A percentile compares a stretch with the other conserved stretches of the same genome.
phyloP scores from a whole-genome alignment of 2,797 vertebrate species.

The Rachycentron canadum region DNA sequence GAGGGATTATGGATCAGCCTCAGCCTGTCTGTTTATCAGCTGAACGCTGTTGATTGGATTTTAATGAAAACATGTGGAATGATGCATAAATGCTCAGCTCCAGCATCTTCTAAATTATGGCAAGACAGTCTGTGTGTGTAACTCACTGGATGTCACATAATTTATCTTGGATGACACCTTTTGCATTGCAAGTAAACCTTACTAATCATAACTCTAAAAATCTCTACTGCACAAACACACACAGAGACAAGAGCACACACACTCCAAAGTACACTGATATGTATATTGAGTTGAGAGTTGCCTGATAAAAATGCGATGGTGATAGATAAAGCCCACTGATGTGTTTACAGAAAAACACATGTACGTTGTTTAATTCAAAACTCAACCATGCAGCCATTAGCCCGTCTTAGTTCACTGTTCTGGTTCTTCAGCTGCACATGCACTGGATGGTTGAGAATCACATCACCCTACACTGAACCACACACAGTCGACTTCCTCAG shows the following conservation, averaged over 20 bases:
- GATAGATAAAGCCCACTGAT: no score
- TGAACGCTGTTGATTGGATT: constrained; percentile 60
- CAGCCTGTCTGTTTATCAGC: constrained; percentile 54
- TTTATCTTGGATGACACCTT: neutral
- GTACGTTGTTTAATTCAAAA: neutral
- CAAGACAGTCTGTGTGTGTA: constrained; percentile 21
- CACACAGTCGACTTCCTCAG: neutral
- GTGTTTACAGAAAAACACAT: no score
- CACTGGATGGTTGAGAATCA: no score
- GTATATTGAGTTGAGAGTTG: neutral
- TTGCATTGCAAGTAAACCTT: neutral
- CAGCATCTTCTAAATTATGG: constrained; percentile 21
- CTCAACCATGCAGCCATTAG: neutral
- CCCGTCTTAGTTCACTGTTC: neutral
- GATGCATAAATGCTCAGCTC: constrained; percentile 34
- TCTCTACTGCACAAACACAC: neutral
- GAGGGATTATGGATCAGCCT: constrained; percentile 48
- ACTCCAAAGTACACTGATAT: neutral
- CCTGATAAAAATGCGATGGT: no score
- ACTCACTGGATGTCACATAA: neutral
- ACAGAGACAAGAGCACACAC: neutral
- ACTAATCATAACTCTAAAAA: neutral
- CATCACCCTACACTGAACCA: neutral
- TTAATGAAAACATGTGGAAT: constrained; percentile 59
- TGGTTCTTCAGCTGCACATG: no score